Evolutionary conservation across 35 echinoderm and acorn worm genomes (phyloP), one percentile per base, ranked within the genome.

Genomic region (Anneissia japonica): DNA sequence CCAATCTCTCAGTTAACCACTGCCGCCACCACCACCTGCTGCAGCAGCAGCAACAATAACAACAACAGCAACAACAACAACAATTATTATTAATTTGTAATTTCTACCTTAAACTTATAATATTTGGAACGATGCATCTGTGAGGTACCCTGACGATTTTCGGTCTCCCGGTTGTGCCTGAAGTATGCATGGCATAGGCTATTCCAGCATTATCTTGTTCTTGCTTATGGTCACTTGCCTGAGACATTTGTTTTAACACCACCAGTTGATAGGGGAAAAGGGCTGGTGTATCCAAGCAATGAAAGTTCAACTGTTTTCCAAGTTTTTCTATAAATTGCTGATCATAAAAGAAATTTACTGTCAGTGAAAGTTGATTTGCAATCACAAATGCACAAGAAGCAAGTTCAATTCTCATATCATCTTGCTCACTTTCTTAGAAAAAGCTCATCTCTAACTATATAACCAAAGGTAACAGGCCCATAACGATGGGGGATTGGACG

Each of bases 141-240:
- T 98, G 95, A 7, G 91, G 95, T 29, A 98, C 95, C 40, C 76
- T 75, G 6, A 98, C 92, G 74, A 94, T 73, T 87, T 98, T 94
- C 0, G 95, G 95, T 36, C 19, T 81, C 56, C 95, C 95, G 0
- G 95, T 98, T 5, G 95, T 90, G 0, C 95, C 95, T 14, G 95
- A 98, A 19, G 95, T 98, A 36, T 86, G 89, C 26, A 98, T 83
- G n/a, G 85, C 95, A 89, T 94, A 98, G 13, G 95, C 95, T 37
- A 98, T 73, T 17, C 38, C 41, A 64, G 10, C 10, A 11, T 64
- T 23, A 45, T 45, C 4, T 45, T 45, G 14, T 64, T 64, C 9
- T 64, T 2, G 51, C 1, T 64, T 9, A 64, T 9, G 10, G 26
- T 16, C 21, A 64, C 1, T 26, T 23, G 51, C n/a, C n/a, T n/a